These are phyloP conservation scores for Fulica atra DNA, from an alignment of 2,113 vertebrate species.

Conservation along the genomic window DNA sequence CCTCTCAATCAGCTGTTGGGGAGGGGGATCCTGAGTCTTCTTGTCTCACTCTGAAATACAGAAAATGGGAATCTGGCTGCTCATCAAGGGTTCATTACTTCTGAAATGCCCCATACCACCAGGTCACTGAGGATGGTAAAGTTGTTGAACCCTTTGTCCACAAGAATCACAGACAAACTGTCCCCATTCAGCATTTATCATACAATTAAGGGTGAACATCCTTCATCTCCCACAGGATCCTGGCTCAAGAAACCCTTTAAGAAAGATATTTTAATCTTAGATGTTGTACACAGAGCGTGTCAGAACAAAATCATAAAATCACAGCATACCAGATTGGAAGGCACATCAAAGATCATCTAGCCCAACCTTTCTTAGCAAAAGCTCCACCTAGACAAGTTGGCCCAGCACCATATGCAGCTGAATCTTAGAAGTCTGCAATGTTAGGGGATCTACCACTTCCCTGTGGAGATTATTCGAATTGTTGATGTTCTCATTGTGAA, in stretches of 20 bases:
- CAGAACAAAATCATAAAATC: neutral
- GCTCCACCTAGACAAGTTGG: no score
- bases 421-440: no score
- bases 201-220: neutral
- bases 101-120: neutral
- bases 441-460: no score
- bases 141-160: neutral
- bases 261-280: neutral
- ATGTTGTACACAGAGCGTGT: neutral
- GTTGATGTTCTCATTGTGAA: no score
- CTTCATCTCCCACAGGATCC: fast-evolving
- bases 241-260: neutral
- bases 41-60: neutral
- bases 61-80: neutral
- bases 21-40: neutral
- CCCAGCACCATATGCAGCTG: no score
- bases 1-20: neutral
- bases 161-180: neutral
- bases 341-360: no score
- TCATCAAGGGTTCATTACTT: neutral
- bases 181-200: neutral
- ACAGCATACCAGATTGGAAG: no score
- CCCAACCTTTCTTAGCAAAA: no score
- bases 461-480: no score
- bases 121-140: neutral